A percentile compares a stretch with the other conserved stretches of the same genome.
These are phyloP conservation scores for Parauchenoglanis punctatus DNA, from an alignment of 2,797 vertebrate species.

Conservation along the genomic window DNA sequence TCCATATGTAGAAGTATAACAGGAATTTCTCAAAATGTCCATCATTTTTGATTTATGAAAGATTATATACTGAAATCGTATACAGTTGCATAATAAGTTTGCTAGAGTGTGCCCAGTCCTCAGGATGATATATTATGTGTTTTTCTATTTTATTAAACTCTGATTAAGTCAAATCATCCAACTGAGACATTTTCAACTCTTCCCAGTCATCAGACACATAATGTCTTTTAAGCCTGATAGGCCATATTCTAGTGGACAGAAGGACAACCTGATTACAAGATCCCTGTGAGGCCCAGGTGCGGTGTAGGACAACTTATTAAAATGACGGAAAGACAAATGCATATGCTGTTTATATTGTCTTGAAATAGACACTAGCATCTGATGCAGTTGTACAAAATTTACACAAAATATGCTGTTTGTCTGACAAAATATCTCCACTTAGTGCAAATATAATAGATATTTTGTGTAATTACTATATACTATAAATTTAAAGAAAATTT, in stretches of 20 bases:
- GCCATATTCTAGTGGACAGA: neutral
- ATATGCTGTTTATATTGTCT: neutral
- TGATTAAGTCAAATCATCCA: neutral
- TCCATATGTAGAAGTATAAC: neutral
- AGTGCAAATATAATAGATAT: neutral
- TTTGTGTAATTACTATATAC: neutral
- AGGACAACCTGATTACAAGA: neutral
- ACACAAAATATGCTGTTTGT: neutral
- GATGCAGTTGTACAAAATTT: neutral
- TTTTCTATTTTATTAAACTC: neutral
- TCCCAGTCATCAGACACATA: neutral
- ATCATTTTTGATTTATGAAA: neutral
- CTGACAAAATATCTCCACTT: neutral
- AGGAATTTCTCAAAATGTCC: neutral
- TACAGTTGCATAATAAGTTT: neutral
- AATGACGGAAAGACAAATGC: neutral
- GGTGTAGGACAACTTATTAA: neutral
- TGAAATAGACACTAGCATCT: neutral
- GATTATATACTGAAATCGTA: neutral
- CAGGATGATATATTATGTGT: neutral
- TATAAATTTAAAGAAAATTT: too few relatives aligned
- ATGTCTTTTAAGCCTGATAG: neutral
- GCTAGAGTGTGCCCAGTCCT: neutral
- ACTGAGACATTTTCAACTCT: neutral
- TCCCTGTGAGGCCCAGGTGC: neutral